Evolutionary conservation across 2,797 vertebrate genomes (phyloP), one percentile per base, ranked within the genome.

Genomic region (Zenarchopterus dispar): DNA sequence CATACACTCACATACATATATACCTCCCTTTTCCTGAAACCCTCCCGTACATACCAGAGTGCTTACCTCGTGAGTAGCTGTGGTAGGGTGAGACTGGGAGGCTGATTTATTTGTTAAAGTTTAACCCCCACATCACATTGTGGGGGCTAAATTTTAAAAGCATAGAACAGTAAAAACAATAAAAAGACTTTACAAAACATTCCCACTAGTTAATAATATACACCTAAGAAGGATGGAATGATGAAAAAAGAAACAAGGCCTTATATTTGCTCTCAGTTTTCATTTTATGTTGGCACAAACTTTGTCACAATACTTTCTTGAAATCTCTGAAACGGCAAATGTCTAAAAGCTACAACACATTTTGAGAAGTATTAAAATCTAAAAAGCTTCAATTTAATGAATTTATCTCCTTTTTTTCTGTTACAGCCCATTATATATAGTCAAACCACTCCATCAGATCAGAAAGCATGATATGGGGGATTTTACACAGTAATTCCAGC

Each of bases 31-130:
- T 82, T 76, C 71, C 70, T 78, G 62, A 62, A 84, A 67, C 54
- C 67, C 85, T 82, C 81, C 85, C 84, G 81, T 22, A 78, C 80
- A 91, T 88, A 86, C 87, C 83, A 84, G 47, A 84, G 76, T 46
- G 71, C 73, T 88, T 85, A 87, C 67, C 59, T 63, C 49, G 66
- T 80, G 78, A 73, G 62, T 75, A 56, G 66, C 44, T 71, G 64
- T 68, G 80, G 80, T 80, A 74, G 52, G 72, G 52, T 67, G 61
- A 71, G 64, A 73, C 74, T 67, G 59, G 75, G 62, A 75, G 67
- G 57, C 31, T 82, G 74, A 85, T 82, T 78, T 76, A 86, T 80
- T 84, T 78, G 42, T 70, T n/a, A 59, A 67, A 71, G 61, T 70
- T 51, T 54, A 70, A 69, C 70, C 65, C 65, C 64, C 57, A 63